Evolutionary conservation across 2,888 invertebrate genomes (phyloP), one percentile per base, ranked within the genome.

Genomic region (Baronia brevicornis): DNA sequence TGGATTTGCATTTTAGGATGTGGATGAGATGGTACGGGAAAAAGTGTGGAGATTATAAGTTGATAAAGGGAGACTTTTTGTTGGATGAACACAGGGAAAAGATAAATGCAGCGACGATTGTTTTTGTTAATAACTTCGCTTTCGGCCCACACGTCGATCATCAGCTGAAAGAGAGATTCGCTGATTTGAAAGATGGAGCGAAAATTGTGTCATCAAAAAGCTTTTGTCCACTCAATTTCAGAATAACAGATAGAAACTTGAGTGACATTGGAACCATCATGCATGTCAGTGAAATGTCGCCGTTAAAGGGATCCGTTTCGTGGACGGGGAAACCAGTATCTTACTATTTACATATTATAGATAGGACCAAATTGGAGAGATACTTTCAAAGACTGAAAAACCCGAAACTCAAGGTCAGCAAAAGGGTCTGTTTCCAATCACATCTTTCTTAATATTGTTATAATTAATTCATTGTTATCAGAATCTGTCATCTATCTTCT

Each of bases 21-120:
- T 97, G 97, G 94, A 96, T 99, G 95, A 91, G 89, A 53, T 99
- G 98, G 97, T 99, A 97, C 73, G 99, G 99, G 7, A 98, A 98
- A 75, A 92, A 92, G 50, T 93, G 87, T 64, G 94, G 96, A 46
- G 94, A 96, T 31, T 98, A 96, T 84, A 90, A 93, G 74, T 85
- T 97, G 54, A 90, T 96, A 47, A 95, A 95, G 60, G 98, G 98
- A 22, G 98, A 99, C 74, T 99, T 99, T 79, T 82, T 99, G 46
- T 89, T 91, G 52, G 94, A 95, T 56, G 93, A 95, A 60, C 94
- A 96, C 73, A 90, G 95, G 48, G 97, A 98, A 67, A 94, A 94
- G 73, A 97, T 99, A 51, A 96, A 95, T 52, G 91, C 92, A 51
- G 94, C 97, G 5, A 93, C 96, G 18, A 93, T 99, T 60, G 96